Base-by-base conservation (phyloP, 2,797 vertebrate genomes). In the Pagetopsis macropterus region DNA sequence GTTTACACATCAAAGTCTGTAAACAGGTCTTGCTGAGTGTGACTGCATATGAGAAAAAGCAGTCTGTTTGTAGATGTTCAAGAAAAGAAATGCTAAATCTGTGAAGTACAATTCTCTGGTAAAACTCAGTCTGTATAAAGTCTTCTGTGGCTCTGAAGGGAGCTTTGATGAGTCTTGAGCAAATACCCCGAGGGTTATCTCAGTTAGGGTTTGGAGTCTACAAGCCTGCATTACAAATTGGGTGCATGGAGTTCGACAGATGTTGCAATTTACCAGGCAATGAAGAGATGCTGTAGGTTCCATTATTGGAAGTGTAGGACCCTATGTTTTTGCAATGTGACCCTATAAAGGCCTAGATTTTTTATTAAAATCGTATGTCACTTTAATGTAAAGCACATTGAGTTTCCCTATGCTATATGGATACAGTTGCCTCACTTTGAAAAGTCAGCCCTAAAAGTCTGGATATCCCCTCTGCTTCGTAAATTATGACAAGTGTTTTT, bases 161-260 rank as follows among this genome's bases (percentile, higher is more conserved):
- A 70, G 50, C 56, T 66, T 60, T 61, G 51, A 51, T 16, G 15
- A 51, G 37, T 56, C 44, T 37, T 52, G 66, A 59, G 74, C 59
- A 77, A 72, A 66, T 19, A 78, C 56, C 69, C 37, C 40, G 0
- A 19, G 60, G 66, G 67, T 76, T 76, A 59, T 76, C 74, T 70
- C 55, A 48, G 41, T 37, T 43, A 5, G 19, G 16, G 37, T 13
- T 67, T 2, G 3, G 12, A 45, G 68, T 48, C 19, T 44, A 7
- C 12, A 13, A 58, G 40, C 14, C 40, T 56, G 49, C 44, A 27
- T 60, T 43, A 43, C 17, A 56, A 66, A 44, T 56, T 21, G 49
- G 11, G 68, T 44, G 7, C 52, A n/a, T 0, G 16, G 65, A 74
- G 65, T 64, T 70, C 0, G 1, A 49, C 65, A 69, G 60, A 61